A percentile compares a stretch with the other conserved stretches of the same genome.
phyloP scores from a whole-genome alignment of 2,797 vertebrate genomes.

The Tolypeutes matacus region DNA sequence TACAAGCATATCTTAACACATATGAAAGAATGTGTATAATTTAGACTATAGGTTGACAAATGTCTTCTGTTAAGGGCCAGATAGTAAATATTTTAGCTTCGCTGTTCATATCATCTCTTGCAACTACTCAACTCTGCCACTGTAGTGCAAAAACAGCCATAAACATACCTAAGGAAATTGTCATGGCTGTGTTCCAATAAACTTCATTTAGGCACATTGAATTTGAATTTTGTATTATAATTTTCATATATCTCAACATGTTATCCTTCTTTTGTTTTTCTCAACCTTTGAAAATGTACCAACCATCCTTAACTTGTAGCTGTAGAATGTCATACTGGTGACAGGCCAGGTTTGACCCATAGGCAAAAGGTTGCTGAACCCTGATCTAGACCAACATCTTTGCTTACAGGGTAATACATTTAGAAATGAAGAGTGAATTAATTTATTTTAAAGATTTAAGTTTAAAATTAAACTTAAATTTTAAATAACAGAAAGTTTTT shows the following conservation, averaged over 20 bases:
- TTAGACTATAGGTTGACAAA: neutral
- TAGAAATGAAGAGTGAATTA: slow-evolving; percentile 4
- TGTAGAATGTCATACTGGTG: neutral
- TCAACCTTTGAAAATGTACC: neutral
- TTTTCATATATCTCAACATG: neutral
- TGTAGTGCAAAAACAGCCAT: neutral
- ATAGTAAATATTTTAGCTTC: neutral
- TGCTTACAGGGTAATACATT: neutral
- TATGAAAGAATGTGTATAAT: slow-evolving; percentile 22
- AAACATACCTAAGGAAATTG: neutral
- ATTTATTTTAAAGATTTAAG: slow-evolving; percentile 15
- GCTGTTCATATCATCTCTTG: neutral
- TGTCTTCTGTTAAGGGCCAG: neutral
- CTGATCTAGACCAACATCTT: neutral
- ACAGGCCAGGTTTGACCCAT: neutral
- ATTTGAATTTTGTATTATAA: slow-evolving; percentile 31
- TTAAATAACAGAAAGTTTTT: slow-evolving; percentile 37
- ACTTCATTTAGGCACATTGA: neutral
- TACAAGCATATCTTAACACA: neutral
- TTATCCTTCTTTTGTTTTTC: neutral
- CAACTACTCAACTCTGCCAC: neutral
- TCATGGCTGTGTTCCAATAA: neutral
- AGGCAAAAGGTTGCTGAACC: neutral
- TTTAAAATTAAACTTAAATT: slow-evolving; percentile 30
- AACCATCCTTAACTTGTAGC: neutral